phyloP scores from a whole-genome alignment of 2,113 vertebrate genomes.

The Montifringilla adamsi region DNA sequence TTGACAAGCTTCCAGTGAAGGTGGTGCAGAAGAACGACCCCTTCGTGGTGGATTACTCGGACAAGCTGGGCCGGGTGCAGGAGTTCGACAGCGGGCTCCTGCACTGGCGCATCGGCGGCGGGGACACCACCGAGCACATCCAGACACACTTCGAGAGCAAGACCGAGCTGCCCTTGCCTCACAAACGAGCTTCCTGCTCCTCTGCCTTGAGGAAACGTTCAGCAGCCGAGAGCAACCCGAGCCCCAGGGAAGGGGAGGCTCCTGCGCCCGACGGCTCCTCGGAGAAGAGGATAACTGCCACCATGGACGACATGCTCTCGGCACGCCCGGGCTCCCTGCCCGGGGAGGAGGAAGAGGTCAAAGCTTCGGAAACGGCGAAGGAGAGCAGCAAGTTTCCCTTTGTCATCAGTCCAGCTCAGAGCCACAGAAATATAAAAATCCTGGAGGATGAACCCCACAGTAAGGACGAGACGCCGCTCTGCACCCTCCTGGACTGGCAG shows the following conservation, averaged over 20 bases:
- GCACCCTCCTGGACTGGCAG: slow-evolving; percentile 93
- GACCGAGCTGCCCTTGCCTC: slow-evolving; percentile 76
- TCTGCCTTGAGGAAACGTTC: slow-evolving; percentile 69
- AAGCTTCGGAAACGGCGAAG: slow-evolving; percentile 66
- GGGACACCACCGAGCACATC: slow-evolving; percentile 97
- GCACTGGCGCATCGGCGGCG: slow-evolving; percentile 96
- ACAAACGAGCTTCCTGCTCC: slow-evolving; percentile 73
- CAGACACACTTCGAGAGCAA: slow-evolving; percentile 97
- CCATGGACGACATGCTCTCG: slow-evolving; percentile 88
- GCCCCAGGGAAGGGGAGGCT: slow-evolving; percentile 66
- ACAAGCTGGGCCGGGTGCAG: slow-evolving; percentile 86
- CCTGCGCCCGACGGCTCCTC: slow-evolving; percentile 68
- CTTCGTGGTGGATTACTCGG: slow-evolving; percentile 85
- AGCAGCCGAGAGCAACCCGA: slow-evolving; percentile 59
- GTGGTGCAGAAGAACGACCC: slow-evolving; percentile 91
- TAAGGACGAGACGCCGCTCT: slow-evolving; percentile 94
- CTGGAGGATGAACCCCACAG: slow-evolving; percentile 98
- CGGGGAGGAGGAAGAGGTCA: slow-evolving; percentile 81
- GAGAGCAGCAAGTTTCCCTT: slow-evolving; percentile 80
- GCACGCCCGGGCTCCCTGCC: slow-evolving; percentile 82
- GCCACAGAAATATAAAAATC: slow-evolving; percentile 82
- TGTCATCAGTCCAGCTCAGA: slow-evolving; percentile 76
- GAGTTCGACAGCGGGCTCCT: slow-evolving; percentile 95
- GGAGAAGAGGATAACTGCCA: slow-evolving; percentile 84
- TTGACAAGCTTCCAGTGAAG: slow-evolving; percentile 94